These are phyloP conservation scores for Hedychridium roseum DNA, from an alignment of 2,888 invertebrate species.

Conservation along the genomic window DNA sequence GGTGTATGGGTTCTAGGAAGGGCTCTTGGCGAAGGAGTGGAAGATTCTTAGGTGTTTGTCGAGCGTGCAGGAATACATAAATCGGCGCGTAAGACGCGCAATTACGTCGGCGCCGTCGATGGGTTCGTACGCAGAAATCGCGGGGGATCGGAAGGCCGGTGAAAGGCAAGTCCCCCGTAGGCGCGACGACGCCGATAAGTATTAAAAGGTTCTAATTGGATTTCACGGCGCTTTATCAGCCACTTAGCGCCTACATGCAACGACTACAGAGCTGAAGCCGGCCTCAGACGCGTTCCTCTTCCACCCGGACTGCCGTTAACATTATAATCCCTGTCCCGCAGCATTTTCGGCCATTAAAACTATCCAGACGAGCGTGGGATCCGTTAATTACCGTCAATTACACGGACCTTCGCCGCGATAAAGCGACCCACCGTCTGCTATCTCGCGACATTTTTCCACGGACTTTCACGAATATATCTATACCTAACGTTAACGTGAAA, in stretches of 20 bases:
- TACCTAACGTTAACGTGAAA: too few species aligned
- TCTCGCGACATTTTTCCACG: too few species aligned
- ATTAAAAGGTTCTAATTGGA: constrained; percentile 51
- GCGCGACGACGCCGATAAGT: constrained; percentile 36
- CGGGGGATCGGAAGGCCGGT: too few species aligned
- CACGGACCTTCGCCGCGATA: constrained; percentile 8
- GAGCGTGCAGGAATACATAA: too few species aligned
- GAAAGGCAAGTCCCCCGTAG: too few species aligned
- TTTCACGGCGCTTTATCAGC: constrained; percentile 46
- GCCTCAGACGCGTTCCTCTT: constrained; percentile 10
- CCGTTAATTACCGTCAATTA: constrained; percentile 35
- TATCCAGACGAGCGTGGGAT: constrained; percentile 31
- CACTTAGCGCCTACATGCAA: constrained; percentile 41
- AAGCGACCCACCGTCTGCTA: not conserved
- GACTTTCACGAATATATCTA: too few species aligned
- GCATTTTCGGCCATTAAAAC: constrained; percentile 41
- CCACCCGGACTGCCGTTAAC: constrained; percentile 5
- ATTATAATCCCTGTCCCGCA: constrained; percentile 13
- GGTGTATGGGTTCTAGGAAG: too few species aligned
- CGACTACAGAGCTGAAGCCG: not conserved
- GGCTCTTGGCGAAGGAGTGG: not conserved
- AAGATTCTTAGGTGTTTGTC: too few species aligned
- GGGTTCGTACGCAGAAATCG: too few species aligned
- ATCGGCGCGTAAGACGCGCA: constrained; percentile 33
- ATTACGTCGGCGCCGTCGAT: constrained; percentile 25